phyloP scores from a whole-genome alignment of 1,140 invertebrate species.

The Trinorchestia longiramus region DNA sequence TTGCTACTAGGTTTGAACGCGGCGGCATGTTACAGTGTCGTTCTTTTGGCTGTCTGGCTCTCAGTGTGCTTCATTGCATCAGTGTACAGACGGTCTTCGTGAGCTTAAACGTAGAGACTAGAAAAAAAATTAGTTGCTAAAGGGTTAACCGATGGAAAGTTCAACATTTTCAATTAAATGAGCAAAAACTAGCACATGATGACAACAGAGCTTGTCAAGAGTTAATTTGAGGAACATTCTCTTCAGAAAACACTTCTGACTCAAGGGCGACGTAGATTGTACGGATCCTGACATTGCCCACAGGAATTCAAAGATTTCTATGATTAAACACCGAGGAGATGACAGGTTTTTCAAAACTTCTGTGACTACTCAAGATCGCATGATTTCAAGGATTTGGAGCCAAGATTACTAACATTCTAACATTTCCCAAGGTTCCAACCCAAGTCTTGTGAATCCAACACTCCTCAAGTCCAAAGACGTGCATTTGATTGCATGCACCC shows the following conservation, averaged over 20 bases:
- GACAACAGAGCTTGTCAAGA: not conserved
- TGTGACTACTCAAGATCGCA: not conserved
- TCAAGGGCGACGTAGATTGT: not conserved
- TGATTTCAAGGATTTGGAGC: not conserved
- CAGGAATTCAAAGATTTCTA: not conserved
- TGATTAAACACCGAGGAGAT: not conserved
- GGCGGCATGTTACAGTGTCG: too few species aligned
- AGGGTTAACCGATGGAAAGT: too few species aligned
- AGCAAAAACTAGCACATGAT: not conserved
- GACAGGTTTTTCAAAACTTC: not conserved
- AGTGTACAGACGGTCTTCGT: too few species aligned
- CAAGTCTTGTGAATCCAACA: not conserved
- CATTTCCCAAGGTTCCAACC: not conserved
- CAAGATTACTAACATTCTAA: not conserved
- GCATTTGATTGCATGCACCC: not conserved
- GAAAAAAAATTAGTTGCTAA: too few species aligned
- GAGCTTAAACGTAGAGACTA: too few species aligned
- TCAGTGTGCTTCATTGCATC: too few species aligned
- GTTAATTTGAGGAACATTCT: not conserved
- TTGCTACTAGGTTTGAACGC: too few species aligned
- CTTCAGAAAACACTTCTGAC: not conserved
- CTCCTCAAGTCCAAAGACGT: not conserved
- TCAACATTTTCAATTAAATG: not conserved
- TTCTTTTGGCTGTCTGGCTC: too few species aligned
- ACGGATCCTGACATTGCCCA: not conserved